Percentiles rank a stretch among this genome's conserved stretches.
phyloP scores from a whole-genome alignment of 2,113 vertebrate species.

The Mugil cephalus region DNA sequence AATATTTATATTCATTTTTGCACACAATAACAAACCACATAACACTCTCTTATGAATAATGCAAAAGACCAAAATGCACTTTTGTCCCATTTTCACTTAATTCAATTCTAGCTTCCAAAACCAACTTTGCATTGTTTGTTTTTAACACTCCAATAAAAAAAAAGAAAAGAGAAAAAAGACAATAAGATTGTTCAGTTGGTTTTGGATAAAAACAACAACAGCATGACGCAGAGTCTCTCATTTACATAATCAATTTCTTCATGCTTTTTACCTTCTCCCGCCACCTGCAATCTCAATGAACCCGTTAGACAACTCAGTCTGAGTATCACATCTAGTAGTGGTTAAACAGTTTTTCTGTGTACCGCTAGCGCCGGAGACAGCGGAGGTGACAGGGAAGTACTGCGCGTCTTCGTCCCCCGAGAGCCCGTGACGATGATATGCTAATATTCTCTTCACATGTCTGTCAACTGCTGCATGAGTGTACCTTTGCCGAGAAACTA shows the following conservation, averaged over 20 bases:
- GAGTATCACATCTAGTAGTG: slow-evolving; percentile 54
- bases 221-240: slow-evolving; percentile 47
- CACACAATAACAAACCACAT: slow-evolving; percentile 57
- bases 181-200: slow-evolving; percentile 57
- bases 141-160: slow-evolving; percentile 51
- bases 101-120: slow-evolving; percentile 51
- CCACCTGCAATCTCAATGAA: slow-evolving; percentile 45
- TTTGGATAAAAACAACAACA: slow-evolving; percentile 1
- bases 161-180: slow-evolving; percentile 8
- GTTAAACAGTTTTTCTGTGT: slow-evolving; percentile 56
- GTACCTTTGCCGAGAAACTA: slow-evolving; percentile 79
- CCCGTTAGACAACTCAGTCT: slow-evolving; percentile 28
- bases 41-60: slow-evolving; percentile 73
- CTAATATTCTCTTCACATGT: slow-evolving; percentile 74
- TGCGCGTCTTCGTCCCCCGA: slow-evolving; percentile 46
- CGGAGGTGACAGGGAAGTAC: slow-evolving; percentile 41
- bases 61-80: slow-evolving; percentile 56
- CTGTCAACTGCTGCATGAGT: slow-evolving; percentile 73
- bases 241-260: slow-evolving; percentile 66
- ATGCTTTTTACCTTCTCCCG: not conserved
- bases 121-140: slow-evolving; percentile 63
- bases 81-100: slow-evolving; percentile 62
- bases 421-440: slow-evolving; percentile 70
- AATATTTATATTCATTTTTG: slow-evolving; percentile 55
- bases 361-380: slow-evolving; percentile 27